A percentile compares a stretch with the other conserved stretches of the same genome.
Evolutionary conservation across 2,888 invertebrate species (phyloP).

Genomic region (Neoitamus cyanurus): DNA sequence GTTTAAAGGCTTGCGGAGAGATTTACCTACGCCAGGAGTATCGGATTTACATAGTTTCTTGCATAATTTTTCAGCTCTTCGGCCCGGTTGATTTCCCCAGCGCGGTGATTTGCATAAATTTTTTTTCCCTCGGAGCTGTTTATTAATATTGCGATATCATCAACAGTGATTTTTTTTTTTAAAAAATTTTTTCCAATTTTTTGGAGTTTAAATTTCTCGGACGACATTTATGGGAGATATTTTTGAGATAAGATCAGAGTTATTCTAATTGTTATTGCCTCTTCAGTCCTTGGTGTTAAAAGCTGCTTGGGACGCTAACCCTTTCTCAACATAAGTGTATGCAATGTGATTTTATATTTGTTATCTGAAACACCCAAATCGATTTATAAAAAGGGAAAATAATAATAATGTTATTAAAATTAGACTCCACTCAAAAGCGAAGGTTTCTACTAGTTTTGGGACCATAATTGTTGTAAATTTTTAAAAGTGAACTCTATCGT

Average conservation of each 20-base stretch:
- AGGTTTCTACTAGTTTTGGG: too few species aligned
- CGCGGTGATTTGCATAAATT: not conserved
- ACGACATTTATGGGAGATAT: not conserved
- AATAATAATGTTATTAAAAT: too few species aligned
- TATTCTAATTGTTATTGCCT: not conserved
- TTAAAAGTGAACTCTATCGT: too few species aligned
- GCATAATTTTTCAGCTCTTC: slow-evolving; percentile 3
- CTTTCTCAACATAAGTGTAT: not conserved
- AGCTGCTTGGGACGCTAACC: not conserved
- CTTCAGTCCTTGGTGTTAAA: not conserved
- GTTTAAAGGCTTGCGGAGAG: not conserved
- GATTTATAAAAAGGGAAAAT: too few species aligned
- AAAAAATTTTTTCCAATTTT: not conserved
- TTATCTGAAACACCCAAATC: not conserved
- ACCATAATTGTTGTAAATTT: too few species aligned
- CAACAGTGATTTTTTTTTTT: not conserved
- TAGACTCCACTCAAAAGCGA: too few species aligned
- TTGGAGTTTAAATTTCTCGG: not conserved
- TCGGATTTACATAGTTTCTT: slow-evolving; percentile 10
- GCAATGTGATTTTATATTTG: not conserved
- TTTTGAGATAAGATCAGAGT: not conserved
- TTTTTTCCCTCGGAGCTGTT: not conserved
- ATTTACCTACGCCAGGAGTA: not conserved
- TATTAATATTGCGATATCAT: not conserved
- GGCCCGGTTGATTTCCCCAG: not conserved